Base-by-base conservation (phyloP, 2,888 invertebrate species). In the Globia sparganii region DNA sequence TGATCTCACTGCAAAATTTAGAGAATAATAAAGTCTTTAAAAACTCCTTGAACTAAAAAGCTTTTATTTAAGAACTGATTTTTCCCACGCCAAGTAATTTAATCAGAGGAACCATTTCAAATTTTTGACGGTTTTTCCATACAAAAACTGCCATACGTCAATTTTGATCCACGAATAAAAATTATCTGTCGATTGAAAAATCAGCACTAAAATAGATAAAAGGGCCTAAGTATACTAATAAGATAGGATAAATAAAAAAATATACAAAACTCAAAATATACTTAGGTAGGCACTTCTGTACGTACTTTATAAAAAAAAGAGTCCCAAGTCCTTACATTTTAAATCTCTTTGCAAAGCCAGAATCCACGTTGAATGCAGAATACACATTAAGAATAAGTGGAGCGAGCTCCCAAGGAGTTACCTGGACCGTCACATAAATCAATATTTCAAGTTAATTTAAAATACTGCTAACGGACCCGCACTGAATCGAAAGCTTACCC, bases 371-470 rank as follows among this genome's bases (percentile, higher is more conserved):
- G 56, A 79, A 75, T 64, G 62, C 58, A 40, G 61, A 82, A 83
- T 82, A 71, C 66, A 59, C 58, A 78, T 21, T 18, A 53, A 78
- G 68, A 79, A 28, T 28, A 64, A 78, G 53, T 56, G n/a, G 18
- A 64, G 28, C 64, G 67, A 58, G 64, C 25, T 83, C n/a, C 68
- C 43, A 46, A 71, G 13, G 69, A 76, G 76, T 76, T 75, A 81
- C 87, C 86, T 85, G 79, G 72, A 78, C 81, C 72, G 81, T 83
- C 76, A 83, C 78, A 91, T 91, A 92, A 92, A 92, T 92, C 91
- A 91, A 92, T 92, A 89, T 91, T 90, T 89, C 83, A 91, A 90
- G 88, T 86, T 90, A 91, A 93, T 92, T 92, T 93, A 92, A 93
- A 92, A 92, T 91, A 92, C 89, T 91, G 90, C 90, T 89, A 90